These are phyloP conservation scores for Tipula helvola DNA, from an alignment of 2,888 invertebrate genomes.

Conservation along the genomic window DNA sequence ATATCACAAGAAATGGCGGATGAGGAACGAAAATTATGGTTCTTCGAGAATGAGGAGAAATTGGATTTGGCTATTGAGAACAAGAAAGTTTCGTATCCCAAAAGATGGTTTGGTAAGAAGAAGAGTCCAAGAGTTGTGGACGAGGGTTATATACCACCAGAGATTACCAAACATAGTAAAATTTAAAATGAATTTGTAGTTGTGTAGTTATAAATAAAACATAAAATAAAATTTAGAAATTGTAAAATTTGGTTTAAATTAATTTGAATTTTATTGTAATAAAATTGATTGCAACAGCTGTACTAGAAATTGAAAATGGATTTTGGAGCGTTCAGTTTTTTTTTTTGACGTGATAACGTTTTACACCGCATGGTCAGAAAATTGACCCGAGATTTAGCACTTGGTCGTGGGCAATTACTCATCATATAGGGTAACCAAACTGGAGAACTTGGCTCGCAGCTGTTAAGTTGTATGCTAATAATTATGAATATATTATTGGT, in stretches of 20 bases:
- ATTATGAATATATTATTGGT: too few relatives aligned
- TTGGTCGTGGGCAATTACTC: too few relatives aligned
- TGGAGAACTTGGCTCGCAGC: too few relatives aligned
- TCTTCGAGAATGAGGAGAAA: conserved; percentile 69
- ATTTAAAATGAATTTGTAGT: neutral
- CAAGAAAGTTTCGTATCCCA: conserved; percentile 38
- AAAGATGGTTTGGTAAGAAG: conserved; percentile 38
- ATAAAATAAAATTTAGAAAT: neutral
- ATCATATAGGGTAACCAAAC: too few relatives aligned
- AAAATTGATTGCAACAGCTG: too few relatives aligned
- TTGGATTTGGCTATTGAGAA: conserved; percentile 58
- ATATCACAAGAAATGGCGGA: conserved; percentile 36
- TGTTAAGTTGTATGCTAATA: too few relatives aligned
- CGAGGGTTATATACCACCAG: conserved; percentile 60
- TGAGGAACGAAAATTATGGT: conserved; percentile 57
- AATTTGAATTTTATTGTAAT: too few relatives aligned
- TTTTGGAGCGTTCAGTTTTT: too few relatives aligned
- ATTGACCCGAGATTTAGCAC: too few relatives aligned
- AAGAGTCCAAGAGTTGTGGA: conserved; percentile 39
- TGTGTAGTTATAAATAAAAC: neutral
- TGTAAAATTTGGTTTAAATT: neutral
- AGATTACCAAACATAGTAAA: conserved; percentile 32
- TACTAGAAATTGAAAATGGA: too few relatives aligned
- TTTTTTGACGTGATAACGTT: too few relatives aligned
- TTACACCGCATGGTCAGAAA: too few relatives aligned